phyloP scores from a whole-genome alignment of 2,113 vertebrate species.

The Hepsetus odoe region DNA sequence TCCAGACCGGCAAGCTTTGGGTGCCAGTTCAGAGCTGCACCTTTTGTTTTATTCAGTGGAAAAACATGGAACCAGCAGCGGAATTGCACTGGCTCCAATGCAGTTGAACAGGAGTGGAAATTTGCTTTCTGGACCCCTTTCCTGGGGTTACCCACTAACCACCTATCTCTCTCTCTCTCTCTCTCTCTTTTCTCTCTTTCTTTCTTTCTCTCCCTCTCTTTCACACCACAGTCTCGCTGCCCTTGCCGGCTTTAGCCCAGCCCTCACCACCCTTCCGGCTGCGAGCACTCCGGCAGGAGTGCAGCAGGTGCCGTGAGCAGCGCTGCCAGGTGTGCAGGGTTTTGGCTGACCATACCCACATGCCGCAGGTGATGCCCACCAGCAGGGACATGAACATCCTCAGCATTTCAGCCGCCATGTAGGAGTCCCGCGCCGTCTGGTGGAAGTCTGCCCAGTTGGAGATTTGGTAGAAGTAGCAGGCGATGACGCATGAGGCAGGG shows the following conservation, averaged over 20 bases:
- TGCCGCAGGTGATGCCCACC: constrained; percentile 96
- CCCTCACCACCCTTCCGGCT: constrained; percentile 81
- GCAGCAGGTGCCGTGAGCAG: constrained; percentile 88
- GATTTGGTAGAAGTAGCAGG: constrained; percentile 97
- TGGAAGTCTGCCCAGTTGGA: constrained; percentile 92
- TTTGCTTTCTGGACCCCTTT: constrained; percentile 44
- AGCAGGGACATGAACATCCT: constrained; percentile 97
- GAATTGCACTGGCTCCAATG: too few relatives aligned
- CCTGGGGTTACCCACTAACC: constrained; percentile 11
- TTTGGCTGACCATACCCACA: constrained; percentile 99
- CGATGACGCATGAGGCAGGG: constrained; percentile 94
- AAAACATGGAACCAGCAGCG: too few relatives aligned
- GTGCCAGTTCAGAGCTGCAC: too few relatives aligned
- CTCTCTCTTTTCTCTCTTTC: constrained; percentile 26
- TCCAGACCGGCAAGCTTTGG: too few relatives aligned
- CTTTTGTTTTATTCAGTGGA: too few relatives aligned
- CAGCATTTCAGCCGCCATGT: constrained; percentile 95
- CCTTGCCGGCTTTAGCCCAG: constrained; percentile 92
- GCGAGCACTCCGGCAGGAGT: constrained; percentile 82
- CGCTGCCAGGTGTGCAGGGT: constrained; percentile 98
- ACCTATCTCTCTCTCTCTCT: constrained; percentile 20
- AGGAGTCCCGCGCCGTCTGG: constrained; percentile 86
- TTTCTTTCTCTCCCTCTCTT: not conserved
- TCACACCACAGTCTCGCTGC: constrained; percentile 95
- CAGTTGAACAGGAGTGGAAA: too few relatives aligned